Evolutionary conservation across 2,888 invertebrate species (phyloP).

Genomic region (Vannuccia rotundouncinata): DNA sequence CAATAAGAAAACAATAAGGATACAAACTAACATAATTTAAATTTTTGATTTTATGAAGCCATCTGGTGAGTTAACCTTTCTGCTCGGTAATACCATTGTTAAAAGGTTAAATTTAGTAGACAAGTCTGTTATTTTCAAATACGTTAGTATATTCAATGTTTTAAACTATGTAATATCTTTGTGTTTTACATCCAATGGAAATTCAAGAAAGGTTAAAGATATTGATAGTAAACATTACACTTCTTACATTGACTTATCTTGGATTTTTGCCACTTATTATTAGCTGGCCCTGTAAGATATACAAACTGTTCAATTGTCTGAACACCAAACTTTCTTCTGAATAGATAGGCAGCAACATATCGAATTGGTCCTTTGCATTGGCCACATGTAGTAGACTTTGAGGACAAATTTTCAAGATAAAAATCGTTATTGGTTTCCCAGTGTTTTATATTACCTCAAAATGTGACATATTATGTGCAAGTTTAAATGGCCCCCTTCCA

Average conservation of each 20-base stretch:
- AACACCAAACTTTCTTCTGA: constrained; percentile 4
- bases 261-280: neutral
- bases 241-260: neutral
- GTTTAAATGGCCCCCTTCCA: neutral
- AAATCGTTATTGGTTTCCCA: constrained; percentile 25
- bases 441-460: neutral
- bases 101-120: neutral
- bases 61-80: no score
- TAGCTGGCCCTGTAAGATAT: constrained; percentile 1
- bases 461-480: neutral
- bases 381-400: neutral
- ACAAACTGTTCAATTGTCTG: neutral
- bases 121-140: neutral
- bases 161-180: constrained; percentile 3
- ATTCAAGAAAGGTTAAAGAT: neutral
- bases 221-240: constrained; percentile 27
- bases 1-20: no score
- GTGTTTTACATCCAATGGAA: constrained; percentile 15
- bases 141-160: neutral
- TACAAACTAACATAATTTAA: no score
- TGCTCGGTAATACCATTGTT: no score
- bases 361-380: neutral
- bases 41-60: no score
- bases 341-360: neutral
- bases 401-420: neutral